Base-by-base conservation (phyloP, 2,797 vertebrate species). In the Anniella stebbinsi region DNA sequence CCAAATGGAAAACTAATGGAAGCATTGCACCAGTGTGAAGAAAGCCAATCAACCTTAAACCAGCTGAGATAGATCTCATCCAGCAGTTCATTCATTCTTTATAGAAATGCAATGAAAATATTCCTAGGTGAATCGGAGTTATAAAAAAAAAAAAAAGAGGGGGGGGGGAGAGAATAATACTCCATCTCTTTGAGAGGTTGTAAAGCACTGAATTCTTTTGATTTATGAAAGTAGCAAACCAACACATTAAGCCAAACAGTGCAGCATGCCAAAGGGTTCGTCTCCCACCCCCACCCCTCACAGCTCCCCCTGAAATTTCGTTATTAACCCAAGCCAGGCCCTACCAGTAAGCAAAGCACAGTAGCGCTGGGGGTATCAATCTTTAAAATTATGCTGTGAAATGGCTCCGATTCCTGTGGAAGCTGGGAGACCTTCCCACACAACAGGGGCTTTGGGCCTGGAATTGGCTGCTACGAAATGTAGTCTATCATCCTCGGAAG, bases 361-460 rank as follows among this genome's bases (percentile, higher is more conserved):
- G 54, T 5, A 81, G 96, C 93, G 94, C 45, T 36, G 92, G 89
- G 93, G 92, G 94, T 95, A 97, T 98, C 97, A 97, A 98, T 97
- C 97, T 97, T 97, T 97, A 97, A 97, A 95, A 96, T 82, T 78
- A 87, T 28, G 94, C 94, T 38, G 72, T 95, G 96, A 95, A 95
- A 94, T 91, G 96, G 93, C 96, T 97, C 96, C 88, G 90, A 96
- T 96, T 96, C 96, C 96, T 97, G 96, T 18, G 96, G 89, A 94
- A 93, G 95, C 88, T 92, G 95, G 94, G 97, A 95, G 97, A 94
- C 93, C 95, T 95, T 95, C 96, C 95, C 87, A 96, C 95, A 95
- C 97, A 94, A 94, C 88, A 92, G 96, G 96, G 96, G 96, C 95
- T 96, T 95, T 76, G 94, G 72, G 96, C 95, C 88, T 95, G 96